Base-by-base conservation (phyloP, 2,113 vertebrate species). In the Amphiprion ocellaris region DNA sequence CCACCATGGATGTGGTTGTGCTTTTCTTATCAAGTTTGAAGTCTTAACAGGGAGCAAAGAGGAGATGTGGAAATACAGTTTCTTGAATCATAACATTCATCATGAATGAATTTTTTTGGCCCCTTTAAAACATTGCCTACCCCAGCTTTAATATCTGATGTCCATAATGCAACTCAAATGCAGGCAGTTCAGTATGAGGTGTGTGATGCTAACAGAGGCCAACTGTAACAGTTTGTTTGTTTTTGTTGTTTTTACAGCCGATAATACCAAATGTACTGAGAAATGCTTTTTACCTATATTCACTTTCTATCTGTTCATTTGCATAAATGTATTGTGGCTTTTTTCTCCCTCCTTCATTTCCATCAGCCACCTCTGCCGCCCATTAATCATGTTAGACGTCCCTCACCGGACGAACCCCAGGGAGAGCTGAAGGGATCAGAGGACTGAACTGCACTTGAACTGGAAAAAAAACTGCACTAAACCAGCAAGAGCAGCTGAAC, bases 361-460 rank as follows among this genome's bases (percentile, higher is more conserved):
- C 74, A 80, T 84, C 77, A 79, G 55, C 72, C 75, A 86, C 46
- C 72, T 84, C 69, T 74, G 44, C 59, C 41, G 54, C 55, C 67
- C 69, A 84, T 90, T 81, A 85, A 87, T 90, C 65, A 86, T 74
- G 80, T 58, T 65, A 64, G 71, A 52, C 8, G 14, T 84, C 69
- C 83, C 55, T 88, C 66, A 65, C 68, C 56, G 71, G 77, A 84
- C 55, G 21, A 61, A 83, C 83, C 59, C 67, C 55, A 12, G 71
- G 67, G 80, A 79, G 62, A n/a, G 69, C 77, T 71, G 62, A 77
- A 74, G 78, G 85, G 83, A 89, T 79, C 65, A 74, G 77, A 56
- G 79, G 69, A 84, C 90, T 90, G 90, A 91, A 93, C 91, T 90
- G 88, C 81, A 71, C 70, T 81, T 92, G 90, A 92, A 92, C 88